Evolutionary conservation across 1,140 invertebrate species (phyloP), one percentile per base, ranked within the genome.

Genomic region (Thaumatotibia leucotreta): DNA sequence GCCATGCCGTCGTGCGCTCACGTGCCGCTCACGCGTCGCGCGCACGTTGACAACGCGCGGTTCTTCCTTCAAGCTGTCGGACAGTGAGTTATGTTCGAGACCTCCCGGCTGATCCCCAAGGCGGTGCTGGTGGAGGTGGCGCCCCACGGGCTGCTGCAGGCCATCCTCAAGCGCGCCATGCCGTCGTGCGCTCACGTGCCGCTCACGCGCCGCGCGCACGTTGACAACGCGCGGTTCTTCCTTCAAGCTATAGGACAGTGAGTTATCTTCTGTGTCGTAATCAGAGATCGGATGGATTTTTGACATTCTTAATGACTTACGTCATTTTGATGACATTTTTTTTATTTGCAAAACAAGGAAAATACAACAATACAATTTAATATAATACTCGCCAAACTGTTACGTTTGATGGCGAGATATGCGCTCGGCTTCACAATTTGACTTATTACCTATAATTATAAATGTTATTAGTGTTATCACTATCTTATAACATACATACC

Each of bases 121-220:
- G 94, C 96, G 0, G 87, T 97, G 50, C 92, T 94, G 1, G 95
- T 95, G 67, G 92, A 93, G 73, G 95, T 97, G 22, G 96, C 96
- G 6, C 96, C 97, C 0, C 96, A 97, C 75, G 94, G 95, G n/a
- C 91, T 97, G n/a, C 70, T 95, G 0, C 93, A 94, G 66, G 94
- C 92, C 11, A 92, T 98, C 64, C 94, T 93, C 1, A 92, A 92
- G 66, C 78, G 91, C 35, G 92, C 92, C 0, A 78, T 93, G 74
- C 84, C 89, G 10, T 87, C 74, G 50, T 92, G 93, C 73, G 90
- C 91, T 0, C 95, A 96, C 76, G 90, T 98, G 61, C 92, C 96
- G 0, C 84, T 98, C 0, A 97, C 96, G 69, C 94, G 96, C 71
- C 92, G 95, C 32, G 93, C 92, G 8, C 93, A 94, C 66, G 90